A percentile compares a stretch with the other conserved stretches of the same genome.
These are phyloP conservation scores for Epizoanthus stellaris DNA, from an alignment of 92 coral and sea anemone genomes.

Conservation along the genomic window DNA sequence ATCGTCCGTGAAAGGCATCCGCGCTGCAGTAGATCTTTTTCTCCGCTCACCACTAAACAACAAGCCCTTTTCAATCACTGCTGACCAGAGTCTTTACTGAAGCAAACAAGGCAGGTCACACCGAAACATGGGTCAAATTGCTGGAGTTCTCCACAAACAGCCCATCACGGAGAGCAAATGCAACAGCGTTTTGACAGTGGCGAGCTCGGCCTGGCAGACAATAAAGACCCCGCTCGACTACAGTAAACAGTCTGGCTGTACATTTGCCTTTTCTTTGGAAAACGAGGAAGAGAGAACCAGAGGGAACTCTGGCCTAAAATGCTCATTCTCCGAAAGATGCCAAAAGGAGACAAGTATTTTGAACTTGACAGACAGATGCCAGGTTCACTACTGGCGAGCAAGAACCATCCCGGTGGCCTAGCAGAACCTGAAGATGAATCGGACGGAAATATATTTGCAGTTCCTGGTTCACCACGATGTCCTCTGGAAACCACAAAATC, in stretches of 20 bases:
- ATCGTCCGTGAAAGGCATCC: too few species aligned
- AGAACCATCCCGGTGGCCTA: too few species aligned
- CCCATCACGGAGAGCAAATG: conserved; percentile 59
- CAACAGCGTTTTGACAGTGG: conserved; percentile 53
- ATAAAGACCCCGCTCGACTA: conserved; percentile 57
- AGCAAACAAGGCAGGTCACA: neutral
- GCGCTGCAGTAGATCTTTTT: too few species aligned
- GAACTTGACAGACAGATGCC: too few species aligned
- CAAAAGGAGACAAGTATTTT: too few species aligned
- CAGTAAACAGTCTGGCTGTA: conserved; percentile 52
- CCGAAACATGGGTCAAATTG: conserved; percentile 54
- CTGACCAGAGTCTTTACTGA: too few species aligned
- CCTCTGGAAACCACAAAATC: too few species aligned
- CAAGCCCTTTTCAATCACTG: too few species aligned
- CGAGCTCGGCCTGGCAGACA: conserved; percentile 71
- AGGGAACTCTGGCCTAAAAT: neutral
- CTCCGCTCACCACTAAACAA: too few species aligned
- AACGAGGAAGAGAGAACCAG: conserved; percentile 36
- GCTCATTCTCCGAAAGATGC: too few species aligned
- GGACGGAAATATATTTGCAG: conserved; percentile 15
- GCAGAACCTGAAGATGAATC: neutral
- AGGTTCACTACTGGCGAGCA: too few species aligned
- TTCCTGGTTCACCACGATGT: neutral
- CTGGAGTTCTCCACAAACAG: conserved; percentile 64
- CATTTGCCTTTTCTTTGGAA: conserved; percentile 18